Base-by-base conservation (phyloP, 2,113 vertebrate genomes). In the Puffinus mauretanicus region DNA sequence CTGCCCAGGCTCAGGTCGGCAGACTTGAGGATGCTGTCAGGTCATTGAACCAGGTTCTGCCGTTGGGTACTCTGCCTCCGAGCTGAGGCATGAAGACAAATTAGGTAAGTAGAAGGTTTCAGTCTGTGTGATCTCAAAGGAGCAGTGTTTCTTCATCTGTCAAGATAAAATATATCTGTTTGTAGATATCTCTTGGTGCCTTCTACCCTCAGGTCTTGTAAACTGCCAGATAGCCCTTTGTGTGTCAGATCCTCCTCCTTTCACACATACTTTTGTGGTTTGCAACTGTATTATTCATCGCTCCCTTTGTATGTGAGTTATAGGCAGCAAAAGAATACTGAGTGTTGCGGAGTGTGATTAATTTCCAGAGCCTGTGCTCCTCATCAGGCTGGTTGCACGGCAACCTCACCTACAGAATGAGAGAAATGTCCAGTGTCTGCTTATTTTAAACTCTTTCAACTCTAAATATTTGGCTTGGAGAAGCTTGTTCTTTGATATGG, bases 401-500 rank as follows among this genome's bases (percentile, higher is more conserved):
- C 93, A 97, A 91, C 95, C 86, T 97, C 94, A 95, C 90, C 80
- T 90, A 81, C 87, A 73, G 83, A 91, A 81, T 8, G 65, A 89
- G 58, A 83, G 62, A 86, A 88, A 44, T 65, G 79, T 84, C 93
- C 76, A 30, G 62, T 57, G 61, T 58, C 81, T 95, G 44, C 88
- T 92, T 93, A 65, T 81, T 95, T 92, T 29, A 85, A 85, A 54
- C 70, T 47, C 51, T 93, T 96, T 67, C 51, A 61, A 13, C 24
- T 78, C 32, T 64, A 88, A 94, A 66, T 73, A 42, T 13, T 66
- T 38, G 51, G 22, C 72, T 83, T 84, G 54, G 52, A 60, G 73
- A 44, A 90, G 81, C 49, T 81, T 58, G 22, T 78, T 83, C 60
- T 64, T 88, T 80, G 29, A 22, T 80, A 6, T 3, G 10, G 20